Conservation (phyloP, 2,113 vertebrate species). For the Aphelocoma coerulescens region DNA sequence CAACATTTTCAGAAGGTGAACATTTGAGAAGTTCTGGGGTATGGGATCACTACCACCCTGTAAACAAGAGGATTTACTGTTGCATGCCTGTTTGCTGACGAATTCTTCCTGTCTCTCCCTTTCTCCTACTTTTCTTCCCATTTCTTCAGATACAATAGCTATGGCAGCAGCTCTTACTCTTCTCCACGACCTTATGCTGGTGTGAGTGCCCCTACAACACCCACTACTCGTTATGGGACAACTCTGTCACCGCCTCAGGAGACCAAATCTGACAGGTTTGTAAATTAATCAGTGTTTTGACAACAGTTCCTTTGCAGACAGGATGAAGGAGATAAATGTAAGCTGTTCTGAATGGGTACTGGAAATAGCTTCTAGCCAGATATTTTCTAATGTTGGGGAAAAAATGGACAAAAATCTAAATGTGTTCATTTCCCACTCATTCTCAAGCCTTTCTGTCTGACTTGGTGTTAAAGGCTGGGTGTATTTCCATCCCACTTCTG, state of each 20-base stretch:
- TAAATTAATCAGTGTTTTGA: neutral
- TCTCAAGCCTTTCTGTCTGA: neutral
- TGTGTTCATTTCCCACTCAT: neutral
- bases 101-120: conserved; percentile 8
- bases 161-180: conserved; percentile 71
- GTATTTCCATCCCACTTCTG: neutral
- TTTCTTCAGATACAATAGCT: conserved; percentile 76
- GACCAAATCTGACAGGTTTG: conserved; percentile 81
- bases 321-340: neutral
- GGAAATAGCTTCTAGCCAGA: neutral
- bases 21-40: neutral
- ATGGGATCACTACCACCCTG: rapidly evolving
- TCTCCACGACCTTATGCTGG: conserved; percentile 69
- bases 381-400: neutral
- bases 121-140: neutral
- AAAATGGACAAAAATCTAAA: neutral
- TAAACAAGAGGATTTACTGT: neutral
- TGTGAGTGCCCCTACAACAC: conserved; percentile 63
- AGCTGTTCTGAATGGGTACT: neutral
- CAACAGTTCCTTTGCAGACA: neutral
- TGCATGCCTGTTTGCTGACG: neutral
- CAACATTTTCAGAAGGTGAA: neutral
- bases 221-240: conserved; percentile 63
- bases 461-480: neutral
- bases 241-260: conserved; percentile 73